Evolutionary conservation across 2,113 vertebrate species (phyloP).

Genomic region (Elachura formosa): DNA sequence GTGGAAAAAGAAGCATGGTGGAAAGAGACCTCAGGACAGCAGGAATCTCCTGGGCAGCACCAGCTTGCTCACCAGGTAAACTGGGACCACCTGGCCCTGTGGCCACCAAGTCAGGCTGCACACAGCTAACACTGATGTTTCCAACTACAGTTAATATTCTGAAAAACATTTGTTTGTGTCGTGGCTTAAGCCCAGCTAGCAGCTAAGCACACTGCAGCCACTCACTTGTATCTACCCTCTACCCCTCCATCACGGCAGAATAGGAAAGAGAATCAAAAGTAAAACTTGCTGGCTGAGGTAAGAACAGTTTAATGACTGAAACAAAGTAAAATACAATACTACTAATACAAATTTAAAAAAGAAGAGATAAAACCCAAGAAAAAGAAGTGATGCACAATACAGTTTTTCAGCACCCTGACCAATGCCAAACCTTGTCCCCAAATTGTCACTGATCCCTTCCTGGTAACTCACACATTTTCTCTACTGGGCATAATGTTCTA

Average conservation of each 20-base stretch:
- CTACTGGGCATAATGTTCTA: not conserved
- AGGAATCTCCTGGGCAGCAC: not conserved
- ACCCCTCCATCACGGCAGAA: not conserved
- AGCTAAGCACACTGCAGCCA: not conserved
- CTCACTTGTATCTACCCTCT: not conserved
- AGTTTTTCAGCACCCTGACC: not conserved
- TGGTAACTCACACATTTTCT: not conserved
- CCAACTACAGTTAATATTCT: not conserved
- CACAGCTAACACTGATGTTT: not conserved
- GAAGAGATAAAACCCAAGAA: not conserved
- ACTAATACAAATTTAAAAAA: not conserved
- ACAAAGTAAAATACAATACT: not conserved
- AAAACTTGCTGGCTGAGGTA: not conserved
- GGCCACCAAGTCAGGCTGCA: not conserved
- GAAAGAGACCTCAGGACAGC: not conserved
- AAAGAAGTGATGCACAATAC: not conserved
- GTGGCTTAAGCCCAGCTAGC: not conserved
- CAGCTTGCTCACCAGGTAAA: not conserved
- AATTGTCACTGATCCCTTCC: not conserved
- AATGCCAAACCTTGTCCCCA: not conserved
- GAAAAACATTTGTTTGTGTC: not conserved
- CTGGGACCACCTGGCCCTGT: not conserved
- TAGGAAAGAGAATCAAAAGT: not conserved
- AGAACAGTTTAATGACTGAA: not conserved
- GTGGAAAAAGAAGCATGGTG: not conserved